Conservation (phyloP, 1,140 invertebrate species). For the Drosophila biarmipes region DNA sequence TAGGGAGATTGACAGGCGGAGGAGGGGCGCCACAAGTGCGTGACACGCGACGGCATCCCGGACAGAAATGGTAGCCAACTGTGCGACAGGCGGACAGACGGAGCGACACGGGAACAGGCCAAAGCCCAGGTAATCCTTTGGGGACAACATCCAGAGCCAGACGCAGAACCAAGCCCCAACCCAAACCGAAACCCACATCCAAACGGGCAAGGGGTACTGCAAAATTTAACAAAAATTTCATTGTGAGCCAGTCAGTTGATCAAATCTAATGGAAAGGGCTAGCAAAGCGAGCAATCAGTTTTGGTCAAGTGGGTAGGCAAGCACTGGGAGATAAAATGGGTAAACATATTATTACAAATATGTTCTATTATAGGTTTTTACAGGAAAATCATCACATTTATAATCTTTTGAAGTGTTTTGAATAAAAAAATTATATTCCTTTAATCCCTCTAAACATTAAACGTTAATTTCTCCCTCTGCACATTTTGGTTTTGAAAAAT, state of each 20-base stretch:
- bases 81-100: constrained; percentile 29
- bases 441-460: no score
- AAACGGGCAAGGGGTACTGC: background rate
- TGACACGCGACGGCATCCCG: constrained; percentile 51
- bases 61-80: constrained; percentile 18
- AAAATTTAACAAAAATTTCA: constrained; percentile 73
- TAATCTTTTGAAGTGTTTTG: no score
- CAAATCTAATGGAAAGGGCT: constrained; percentile 25
- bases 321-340: constrained; percentile 1
- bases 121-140: constrained; percentile 75
- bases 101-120: constrained; percentile 63
- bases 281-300: constrained; percentile 24
- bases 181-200: constrained; percentile 24
- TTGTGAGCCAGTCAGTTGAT: constrained; percentile 27
- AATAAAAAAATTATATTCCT: no score
- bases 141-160: constrained; percentile 54
- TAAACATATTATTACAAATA: no score
- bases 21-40: constrained; percentile 54
- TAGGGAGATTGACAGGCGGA: constrained; percentile 47
- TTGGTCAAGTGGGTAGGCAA: background rate
- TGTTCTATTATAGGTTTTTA: no score
- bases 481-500: constrained; percentile 17
- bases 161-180: background rate
- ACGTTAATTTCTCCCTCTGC: background rate
- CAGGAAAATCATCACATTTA: no score